Evolutionary conservation across 23 tunicate genomes (phyloP), one percentile per base, ranked within the genome.

Genomic region (Oikopleura vanhoeffeni): DNA sequence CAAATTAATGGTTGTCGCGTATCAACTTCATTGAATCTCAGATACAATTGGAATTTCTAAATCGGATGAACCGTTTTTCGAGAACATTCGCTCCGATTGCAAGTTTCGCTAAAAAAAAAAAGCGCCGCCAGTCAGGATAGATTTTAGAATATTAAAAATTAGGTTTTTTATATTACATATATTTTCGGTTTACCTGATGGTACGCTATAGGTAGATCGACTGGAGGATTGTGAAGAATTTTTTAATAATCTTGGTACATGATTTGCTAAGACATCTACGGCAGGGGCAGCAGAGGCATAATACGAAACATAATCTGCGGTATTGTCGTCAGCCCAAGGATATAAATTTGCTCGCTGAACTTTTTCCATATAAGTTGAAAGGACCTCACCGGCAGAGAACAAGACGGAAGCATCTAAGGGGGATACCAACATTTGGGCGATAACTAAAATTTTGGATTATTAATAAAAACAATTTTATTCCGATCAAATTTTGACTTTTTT

Each of bases 361-460:
- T 71, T 71, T 71, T 71, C 79, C 79, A 71, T 18, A 71, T 71
- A 71, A 2, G 79, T 71, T 71, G 79, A 71, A 30, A 71, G 79
- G 2, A 71, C 35, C 4, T 38, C 32, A 3, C 38, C 79, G 27
- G 79, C 35, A 2, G 79, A 71, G 3, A 38, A 33, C 36, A 71
- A 18, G 27, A 71, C 35, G 32, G 79, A 18, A 38, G 36, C 32
- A 30, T 71, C 35, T 28, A 71, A 18, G 4, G 79, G 79, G 2
- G 27, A 18, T 32, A 71, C 79, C 27, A 71, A 38, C 79, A 71
- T 71, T 30, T 71, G 79, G 2, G 79, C 79, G 38, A 71, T 71
- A 33, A 71, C 79, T 71, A 71, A 30, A 28, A 71, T n/a, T n/a
- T n/a, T n/a, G n/a, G n/a, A n/a, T n/a, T n/a, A n/a, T n/a, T n/a